phyloP scores from a whole-genome alignment of 1,140 invertebrate species.

The Pseudomyrmex pallidus region DNA sequence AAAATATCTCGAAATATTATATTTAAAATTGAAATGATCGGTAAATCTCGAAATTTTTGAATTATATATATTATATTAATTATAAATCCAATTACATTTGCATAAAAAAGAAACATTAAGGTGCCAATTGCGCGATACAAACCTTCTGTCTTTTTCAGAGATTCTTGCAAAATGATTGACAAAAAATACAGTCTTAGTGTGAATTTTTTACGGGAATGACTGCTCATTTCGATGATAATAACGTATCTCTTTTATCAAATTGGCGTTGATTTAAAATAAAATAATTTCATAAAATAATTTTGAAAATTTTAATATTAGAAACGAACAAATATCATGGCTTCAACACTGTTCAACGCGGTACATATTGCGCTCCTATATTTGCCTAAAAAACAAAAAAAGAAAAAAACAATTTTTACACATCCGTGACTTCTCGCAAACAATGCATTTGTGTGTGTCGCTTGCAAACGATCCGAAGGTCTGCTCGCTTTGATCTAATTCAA shows the following conservation, averaged over 20 bases:
- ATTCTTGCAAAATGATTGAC: background rate
- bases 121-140: background rate
- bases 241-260: background rate
- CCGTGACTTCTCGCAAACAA: slow-evolving; percentile 11
- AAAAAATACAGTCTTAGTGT: background rate
- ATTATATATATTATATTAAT: slow-evolving; percentile 4
- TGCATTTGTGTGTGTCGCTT: slow-evolving; percentile 18
- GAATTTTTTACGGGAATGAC: slow-evolving; percentile 10
- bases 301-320: slow-evolving; percentile 13
- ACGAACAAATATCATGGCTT: background rate
- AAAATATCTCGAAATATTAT: background rate
- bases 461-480: slow-evolving; percentile 1
- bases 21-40: background rate
- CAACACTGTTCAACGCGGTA: background rate
- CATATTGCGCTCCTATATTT: background rate
- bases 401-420: slow-evolving; percentile 7
- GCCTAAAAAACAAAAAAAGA: slow-evolving; percentile 6
- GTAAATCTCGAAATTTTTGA: background rate
- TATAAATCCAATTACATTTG: background rate
- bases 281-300: slow-evolving; percentile 26
- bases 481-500: background rate
- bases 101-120: slow-evolving; percentile 3
- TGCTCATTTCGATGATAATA: background rate
- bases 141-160: background rate
- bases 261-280: background rate